Evolutionary conservation across 2,113 vertebrate genomes (phyloP).

Genomic region (Lampris megalopsis): DNA sequence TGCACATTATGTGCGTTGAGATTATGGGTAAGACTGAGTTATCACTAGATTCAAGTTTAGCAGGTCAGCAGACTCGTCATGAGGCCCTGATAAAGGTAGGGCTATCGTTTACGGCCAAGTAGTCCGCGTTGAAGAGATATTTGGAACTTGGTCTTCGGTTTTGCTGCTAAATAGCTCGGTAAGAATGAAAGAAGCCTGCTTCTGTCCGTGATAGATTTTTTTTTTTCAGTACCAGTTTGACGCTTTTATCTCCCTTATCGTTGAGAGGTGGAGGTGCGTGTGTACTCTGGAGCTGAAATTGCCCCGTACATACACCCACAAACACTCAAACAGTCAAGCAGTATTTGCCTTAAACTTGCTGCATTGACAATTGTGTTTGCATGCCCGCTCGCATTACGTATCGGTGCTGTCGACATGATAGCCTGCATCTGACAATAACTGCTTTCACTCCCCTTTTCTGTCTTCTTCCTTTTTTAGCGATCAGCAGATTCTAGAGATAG

Average conservation of each 20-base stretch:
- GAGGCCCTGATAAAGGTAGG: no score
- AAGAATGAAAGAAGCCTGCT: no score
- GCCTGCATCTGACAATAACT: constrained; percentile 7
- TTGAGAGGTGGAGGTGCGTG: neutral
- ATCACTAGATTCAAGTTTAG: no score
- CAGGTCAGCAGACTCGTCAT: no score
- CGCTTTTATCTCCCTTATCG: neutral
- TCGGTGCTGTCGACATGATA: neutral
- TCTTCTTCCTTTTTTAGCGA: neutral
- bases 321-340: neutral
- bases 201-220: no score
- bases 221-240: neutral
- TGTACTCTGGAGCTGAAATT: neutral
- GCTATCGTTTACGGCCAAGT: neutral
- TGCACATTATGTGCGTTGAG: no score
- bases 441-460: neutral
- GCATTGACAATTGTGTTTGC: neutral
- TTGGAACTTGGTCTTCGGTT: no score
- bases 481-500: neutral
- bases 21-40: no score
- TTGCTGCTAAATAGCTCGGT: no score
- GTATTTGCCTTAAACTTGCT: neutral
- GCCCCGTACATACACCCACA: constrained; percentile 4
- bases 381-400: neutral
- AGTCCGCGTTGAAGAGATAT: no score